These are phyloP conservation scores for Neotragus moschatus DNA, from an alignment of 2,113 vertebrate species.

Conservation along the genomic window DNA sequence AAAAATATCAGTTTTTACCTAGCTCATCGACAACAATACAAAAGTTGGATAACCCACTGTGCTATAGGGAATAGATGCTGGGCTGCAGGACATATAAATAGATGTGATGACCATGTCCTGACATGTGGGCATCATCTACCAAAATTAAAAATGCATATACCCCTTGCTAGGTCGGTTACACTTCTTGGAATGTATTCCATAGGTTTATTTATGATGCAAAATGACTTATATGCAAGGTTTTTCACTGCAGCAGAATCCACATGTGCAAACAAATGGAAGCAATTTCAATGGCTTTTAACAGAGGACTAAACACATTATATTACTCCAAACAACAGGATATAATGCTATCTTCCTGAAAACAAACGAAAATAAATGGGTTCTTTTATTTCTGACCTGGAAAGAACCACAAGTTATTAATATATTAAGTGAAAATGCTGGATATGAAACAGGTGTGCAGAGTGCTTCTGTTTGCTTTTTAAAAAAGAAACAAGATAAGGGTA, in stretches of 20 bases:
- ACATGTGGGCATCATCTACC: too few species aligned
- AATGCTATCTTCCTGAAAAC: neutral
- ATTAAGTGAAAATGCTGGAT: neutral
- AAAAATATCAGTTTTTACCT: neutral
- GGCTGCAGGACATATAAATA: accelerated
- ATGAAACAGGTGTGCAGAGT: neutral
- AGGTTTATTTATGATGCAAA: neutral
- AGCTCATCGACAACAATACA: neutral
- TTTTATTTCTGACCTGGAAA: neutral
- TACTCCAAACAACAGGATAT: neutral
- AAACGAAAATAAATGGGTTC: neutral
- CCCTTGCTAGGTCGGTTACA: neutral
- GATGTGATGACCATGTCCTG: accelerated
- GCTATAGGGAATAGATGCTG: accelerated
- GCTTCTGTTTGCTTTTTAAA: neutral
- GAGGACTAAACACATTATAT: neutral
- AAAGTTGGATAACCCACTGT: neutral
- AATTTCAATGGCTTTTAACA: neutral
- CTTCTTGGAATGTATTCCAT: neutral
- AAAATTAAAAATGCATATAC: neutral
- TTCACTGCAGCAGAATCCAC: neutral
- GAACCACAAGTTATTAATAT: neutral
- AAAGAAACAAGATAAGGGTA: neutral
- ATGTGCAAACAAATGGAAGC: neutral
- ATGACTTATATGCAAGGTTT: neutral